Base-by-base conservation (phyloP, 1,140 invertebrate species). In the Zaprionus ornatus region DNA sequence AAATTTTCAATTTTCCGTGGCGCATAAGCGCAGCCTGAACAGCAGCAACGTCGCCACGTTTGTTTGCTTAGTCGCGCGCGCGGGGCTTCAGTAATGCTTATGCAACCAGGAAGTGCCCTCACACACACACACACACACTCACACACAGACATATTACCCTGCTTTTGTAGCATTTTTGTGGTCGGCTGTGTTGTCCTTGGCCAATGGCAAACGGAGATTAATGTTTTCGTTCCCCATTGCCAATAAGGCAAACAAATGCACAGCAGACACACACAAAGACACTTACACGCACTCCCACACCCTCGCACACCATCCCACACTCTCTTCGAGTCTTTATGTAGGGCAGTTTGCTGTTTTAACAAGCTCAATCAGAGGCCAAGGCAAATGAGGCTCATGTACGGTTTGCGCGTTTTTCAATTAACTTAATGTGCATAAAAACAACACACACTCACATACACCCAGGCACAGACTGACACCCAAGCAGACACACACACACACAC, bases 161-260 rank as follows among this genome's bases (percentile, higher is more conserved):
- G 10, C 35, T 27, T 42, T 59, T 78, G 66, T 62, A 56, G 56
- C 48, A 63, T 54, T 72, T 79, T 77, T 79, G 74, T 61, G 65
- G 74, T 64, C 50, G 61, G 73, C 25, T 65, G 19, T 73, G 74
- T 77, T 77, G 68, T 75, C 45, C 79, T 74, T 83, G 73, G 72
- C 78, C 82, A 83, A 90, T 86, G 87, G 87, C 70, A 87, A 90
- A 81, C 87, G 87, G 87, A 90, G 87, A 90, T 90, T 90, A 90
- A 90, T 90, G 87, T 75, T 90, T 73, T 82, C 45, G 56, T 55
- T 61, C 45, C 40, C 40, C 40, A 17, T 45, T 45, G 40, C 40
- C 40, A 45, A 45, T 45, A 45, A 17, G 40, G n/a, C 60, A 77
- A 68, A 73, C 63, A 67, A 66, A 73, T 67, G 70, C 70, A 55